Conservation (phyloP, 2,113 vertebrate genomes). For the Piliocolobus tephrosceles region DNA sequence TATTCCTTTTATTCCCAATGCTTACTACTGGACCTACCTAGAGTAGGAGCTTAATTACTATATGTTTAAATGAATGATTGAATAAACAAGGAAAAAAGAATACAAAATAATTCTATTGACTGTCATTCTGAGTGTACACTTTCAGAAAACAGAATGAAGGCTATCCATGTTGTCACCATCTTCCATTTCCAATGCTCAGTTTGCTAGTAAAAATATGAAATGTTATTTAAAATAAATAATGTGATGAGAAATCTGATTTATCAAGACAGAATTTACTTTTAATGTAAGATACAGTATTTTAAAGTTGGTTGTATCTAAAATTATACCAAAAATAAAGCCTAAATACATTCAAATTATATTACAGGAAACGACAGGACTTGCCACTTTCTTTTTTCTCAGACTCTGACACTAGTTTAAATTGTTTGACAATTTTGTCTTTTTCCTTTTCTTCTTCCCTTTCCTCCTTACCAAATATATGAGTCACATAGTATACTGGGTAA, state of each 20-base stretch:
- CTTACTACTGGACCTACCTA: background rate
- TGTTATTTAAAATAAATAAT: background rate
- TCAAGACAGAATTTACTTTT: slow-evolving; percentile 29
- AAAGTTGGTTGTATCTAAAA: background rate
- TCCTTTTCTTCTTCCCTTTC: background rate
- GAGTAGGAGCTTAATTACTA: background rate
- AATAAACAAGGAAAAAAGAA: background rate
- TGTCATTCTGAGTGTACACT: background rate
- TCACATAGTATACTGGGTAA: background rate
- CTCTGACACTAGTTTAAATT: background rate
- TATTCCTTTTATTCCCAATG: background rate
- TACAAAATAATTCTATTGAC: background rate
- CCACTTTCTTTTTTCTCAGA: background rate
- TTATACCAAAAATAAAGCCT: background rate
- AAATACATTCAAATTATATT: background rate
- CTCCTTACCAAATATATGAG: background rate
- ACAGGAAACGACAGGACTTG: background rate
- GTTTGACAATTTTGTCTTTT: background rate
- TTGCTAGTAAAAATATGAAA: background rate
- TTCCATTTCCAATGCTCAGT: background rate
- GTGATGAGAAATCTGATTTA: background rate
- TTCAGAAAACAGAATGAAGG: background rate
- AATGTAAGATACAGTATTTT: background rate
- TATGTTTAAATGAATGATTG: background rate
- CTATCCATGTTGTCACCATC: background rate